A percentile compares a stretch with the other conserved stretches of the same genome.
Evolutionary conservation across 2,797 vertebrate genomes (phyloP).

Genomic region (Acrossocheilus fasciatus): DNA sequence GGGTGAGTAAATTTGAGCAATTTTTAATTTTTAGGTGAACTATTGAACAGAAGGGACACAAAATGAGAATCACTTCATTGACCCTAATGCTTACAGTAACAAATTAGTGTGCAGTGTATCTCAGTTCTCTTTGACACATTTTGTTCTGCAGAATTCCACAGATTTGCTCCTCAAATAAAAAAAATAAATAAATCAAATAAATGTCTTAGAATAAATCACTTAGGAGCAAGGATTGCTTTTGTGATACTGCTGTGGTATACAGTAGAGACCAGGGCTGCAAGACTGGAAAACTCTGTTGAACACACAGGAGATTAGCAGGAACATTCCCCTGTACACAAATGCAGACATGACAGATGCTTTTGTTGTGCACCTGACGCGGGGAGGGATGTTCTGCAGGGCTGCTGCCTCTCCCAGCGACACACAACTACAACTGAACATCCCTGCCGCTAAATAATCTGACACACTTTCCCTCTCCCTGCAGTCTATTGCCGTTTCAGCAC

Average conservation of each 20-base stretch:
- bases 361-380: slow-evolving; percentile 79
- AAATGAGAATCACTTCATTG: background rate
- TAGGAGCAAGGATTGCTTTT: background rate
- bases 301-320: slow-evolving; percentile 62
- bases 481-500: slow-evolving; percentile 73
- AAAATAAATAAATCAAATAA: background rate
- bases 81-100: background rate
- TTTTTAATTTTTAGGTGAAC: background rate
- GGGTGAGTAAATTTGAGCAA: background rate
- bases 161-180: background rate
- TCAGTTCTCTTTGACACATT: background rate
- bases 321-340: slow-evolving; percentile 75
- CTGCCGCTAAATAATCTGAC: slow-evolving; percentile 78
- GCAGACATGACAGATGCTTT: slow-evolving; percentile 71
- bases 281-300: slow-evolving; percentile 65
- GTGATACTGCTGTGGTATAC: slow-evolving; percentile 9
- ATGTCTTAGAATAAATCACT: background rate
- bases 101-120: background rate
- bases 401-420: slow-evolving; percentile 65
- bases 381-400: slow-evolving; percentile 76
- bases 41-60: background rate
- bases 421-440: slow-evolving; percentile 73
- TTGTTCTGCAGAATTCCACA: background rate
- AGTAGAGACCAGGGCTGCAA: slow-evolving; percentile 60
- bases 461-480: slow-evolving; percentile 72